These are phyloP conservation scores for Thermophis baileyi DNA, from an alignment of 2,113 vertebrate genomes.

Conservation along the genomic window DNA sequence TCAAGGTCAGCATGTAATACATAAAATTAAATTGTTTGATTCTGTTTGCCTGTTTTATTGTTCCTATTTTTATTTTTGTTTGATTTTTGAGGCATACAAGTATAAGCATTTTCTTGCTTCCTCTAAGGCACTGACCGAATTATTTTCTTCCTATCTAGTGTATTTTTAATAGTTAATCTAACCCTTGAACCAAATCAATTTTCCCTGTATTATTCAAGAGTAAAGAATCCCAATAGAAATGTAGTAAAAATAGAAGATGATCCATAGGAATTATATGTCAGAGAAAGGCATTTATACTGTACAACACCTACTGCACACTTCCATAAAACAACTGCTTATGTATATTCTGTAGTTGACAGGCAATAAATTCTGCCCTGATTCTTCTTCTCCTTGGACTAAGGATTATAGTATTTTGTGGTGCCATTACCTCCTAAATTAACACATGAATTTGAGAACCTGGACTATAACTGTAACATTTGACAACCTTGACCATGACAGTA, in stretches of 20 bases:
- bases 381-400: neutral
- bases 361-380: neutral
- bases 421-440: neutral
- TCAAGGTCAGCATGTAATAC: constrained; percentile 79
- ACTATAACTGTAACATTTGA: neutral
- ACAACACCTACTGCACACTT: neutral
- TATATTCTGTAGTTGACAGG: neutral
- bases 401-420: neutral
- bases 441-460: neutral
- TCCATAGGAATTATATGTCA: neutral
- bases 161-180: neutral
- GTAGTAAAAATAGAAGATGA: neutral
- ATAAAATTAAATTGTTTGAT: neutral
- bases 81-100: neutral
- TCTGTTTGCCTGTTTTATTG: neutral
- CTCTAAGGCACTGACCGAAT: neutral
- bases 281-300: neutral
- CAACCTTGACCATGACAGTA: neutral
- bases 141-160: neutral
- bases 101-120: neutral
- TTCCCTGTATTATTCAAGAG: neutral
- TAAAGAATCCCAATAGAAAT: neutral
- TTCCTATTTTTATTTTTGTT: constrained; percentile 1
- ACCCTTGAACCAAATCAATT: neutral
- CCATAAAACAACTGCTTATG: neutral